Conservation (phyloP, 2,888 invertebrate species). For the Scaptodrosophila latifasciaeformis region DNA sequence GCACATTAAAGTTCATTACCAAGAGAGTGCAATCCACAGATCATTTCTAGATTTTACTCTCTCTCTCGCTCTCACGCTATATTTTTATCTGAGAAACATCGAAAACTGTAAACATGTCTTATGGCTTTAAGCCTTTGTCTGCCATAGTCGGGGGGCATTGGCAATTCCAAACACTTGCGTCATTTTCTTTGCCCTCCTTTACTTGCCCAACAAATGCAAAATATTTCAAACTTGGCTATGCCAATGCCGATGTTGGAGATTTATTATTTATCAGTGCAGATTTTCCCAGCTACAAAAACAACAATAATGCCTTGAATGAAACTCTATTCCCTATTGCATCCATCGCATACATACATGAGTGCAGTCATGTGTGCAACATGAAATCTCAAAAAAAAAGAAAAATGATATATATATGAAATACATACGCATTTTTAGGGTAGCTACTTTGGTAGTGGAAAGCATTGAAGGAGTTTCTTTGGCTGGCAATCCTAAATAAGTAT, state of each 20-base stretch:
- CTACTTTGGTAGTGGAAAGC: background rate
- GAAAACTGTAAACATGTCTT: slow-evolving; percentile 27
- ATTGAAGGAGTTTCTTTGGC: background rate
- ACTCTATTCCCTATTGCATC: background rate
- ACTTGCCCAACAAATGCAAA: too few relatives aligned
- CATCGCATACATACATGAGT: background rate
- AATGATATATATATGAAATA: background rate
- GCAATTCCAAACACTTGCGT: background rate
- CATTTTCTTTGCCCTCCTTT: background rate
- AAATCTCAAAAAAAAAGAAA: too few relatives aligned
- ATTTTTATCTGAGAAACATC: slow-evolving; percentile 7
- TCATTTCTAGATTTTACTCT: background rate
- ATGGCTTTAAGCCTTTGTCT: too few relatives aligned
- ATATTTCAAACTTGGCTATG: slow-evolving; percentile 9
- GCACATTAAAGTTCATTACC: slow-evolving; percentile 54
- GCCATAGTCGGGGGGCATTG: too few relatives aligned
- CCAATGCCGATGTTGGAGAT: slow-evolving; percentile 39
- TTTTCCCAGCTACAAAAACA: slow-evolving; percentile 14
- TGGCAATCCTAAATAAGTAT: background rate
- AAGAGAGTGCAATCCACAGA: slow-evolving; percentile 20
- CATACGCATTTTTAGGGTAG: background rate
- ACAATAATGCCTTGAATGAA: background rate
- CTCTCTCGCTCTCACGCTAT: background rate
- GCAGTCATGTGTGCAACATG: slow-evolving; percentile 48
- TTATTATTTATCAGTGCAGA: slow-evolving; percentile 65